Percentiles rank a stretch among this genome's conserved stretches.
phyloP scores from a whole-genome alignment of 1,140 invertebrate species.

The Bombus picipes region DNA sequence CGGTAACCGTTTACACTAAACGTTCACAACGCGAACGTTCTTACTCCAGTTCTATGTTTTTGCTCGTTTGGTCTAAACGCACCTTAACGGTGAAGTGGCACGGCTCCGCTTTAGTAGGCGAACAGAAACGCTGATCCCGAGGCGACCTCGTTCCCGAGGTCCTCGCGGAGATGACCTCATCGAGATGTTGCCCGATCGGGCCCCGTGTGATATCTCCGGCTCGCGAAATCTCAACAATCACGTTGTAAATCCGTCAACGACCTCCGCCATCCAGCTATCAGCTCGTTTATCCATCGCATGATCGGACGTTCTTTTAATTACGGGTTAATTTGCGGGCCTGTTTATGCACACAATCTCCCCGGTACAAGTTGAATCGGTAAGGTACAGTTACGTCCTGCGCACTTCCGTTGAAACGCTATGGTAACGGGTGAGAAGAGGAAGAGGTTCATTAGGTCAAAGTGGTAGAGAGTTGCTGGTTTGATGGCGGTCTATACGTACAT shows the following conservation, averaged over 20 bases:
- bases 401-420: background rate
- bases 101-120: constrained; percentile 68
- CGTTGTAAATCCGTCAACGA: constrained; percentile 65
- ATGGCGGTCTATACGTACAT: background rate
- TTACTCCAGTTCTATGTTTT: no score
- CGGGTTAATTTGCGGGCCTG: constrained; percentile 12
- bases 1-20: no score
- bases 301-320: constrained; percentile 43
- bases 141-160: constrained; percentile 69
- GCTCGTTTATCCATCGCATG: constrained; percentile 47
- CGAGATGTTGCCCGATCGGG: constrained; percentile 59
- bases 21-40: no score
- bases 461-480: background rate
- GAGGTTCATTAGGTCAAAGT: background rate
- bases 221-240: constrained; percentile 58
- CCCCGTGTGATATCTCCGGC: constrained; percentile 37
- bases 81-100: constrained; percentile 63
- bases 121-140: constrained; percentile 69
- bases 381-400: background rate
- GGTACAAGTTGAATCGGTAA: background rate
- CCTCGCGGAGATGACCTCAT: constrained; percentile 68
- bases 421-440: background rate
- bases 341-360: background rate
- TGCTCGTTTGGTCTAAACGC: no score
- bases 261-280: constrained; percentile 1